Evolutionary conservation across 2,797 vertebrate species (phyloP).

Genomic region (Eulemur mongoz): DNA sequence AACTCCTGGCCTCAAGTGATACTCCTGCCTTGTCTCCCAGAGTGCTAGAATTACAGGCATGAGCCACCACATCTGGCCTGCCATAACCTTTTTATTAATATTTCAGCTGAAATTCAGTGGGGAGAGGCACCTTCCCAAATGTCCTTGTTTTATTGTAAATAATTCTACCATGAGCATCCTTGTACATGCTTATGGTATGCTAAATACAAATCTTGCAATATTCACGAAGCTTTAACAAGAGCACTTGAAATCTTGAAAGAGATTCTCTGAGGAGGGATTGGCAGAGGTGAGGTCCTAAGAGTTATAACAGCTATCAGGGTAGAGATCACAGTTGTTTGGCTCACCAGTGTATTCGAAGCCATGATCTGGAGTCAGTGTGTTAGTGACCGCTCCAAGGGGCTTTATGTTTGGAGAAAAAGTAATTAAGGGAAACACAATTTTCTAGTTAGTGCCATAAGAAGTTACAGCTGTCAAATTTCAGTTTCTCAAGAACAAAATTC

Average conservation of each 20-base stretch:
- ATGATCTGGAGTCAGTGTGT: not conserved
- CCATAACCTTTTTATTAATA: not conserved
- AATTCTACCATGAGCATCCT: not conserved
- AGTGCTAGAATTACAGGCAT: not conserved
- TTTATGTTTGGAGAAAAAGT: not conserved
- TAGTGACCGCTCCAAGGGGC: not conserved
- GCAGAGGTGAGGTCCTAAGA: not conserved
- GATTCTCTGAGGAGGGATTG: not conserved
- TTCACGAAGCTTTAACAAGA: not conserved
- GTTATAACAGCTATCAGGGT: not conserved
- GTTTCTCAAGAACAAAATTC: conserved; percentile 24
- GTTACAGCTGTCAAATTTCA: not conserved
- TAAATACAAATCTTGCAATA: not conserved
- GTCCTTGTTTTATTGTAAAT: not conserved
- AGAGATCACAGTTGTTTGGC: not conserved
- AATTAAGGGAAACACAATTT: not conserved
- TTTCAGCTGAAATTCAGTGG: conserved; percentile 37
- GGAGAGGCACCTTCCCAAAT: not conserved
- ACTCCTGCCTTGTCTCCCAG: not conserved
- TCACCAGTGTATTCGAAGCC: not conserved
- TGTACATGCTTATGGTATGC: conserved; percentile 9
- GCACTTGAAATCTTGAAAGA: not conserved
- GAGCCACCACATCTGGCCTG: not conserved
- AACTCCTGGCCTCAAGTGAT: not conserved
- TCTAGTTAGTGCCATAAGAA: not conserved